phyloP scores from a whole-genome alignment of 2,797 vertebrate genomes.

The Parotocinclus haroldoi region DNA sequence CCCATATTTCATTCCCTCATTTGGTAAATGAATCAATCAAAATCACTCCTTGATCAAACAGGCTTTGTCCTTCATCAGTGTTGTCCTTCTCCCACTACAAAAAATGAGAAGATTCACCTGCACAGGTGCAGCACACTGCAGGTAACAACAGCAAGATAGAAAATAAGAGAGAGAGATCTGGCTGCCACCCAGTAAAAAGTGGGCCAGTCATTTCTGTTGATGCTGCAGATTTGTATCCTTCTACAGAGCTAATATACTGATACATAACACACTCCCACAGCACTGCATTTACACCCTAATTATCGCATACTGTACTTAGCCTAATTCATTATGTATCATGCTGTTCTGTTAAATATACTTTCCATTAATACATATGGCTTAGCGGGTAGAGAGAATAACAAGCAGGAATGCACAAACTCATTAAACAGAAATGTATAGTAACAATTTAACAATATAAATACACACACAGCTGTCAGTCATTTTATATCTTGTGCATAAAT shows the following conservation, averaged over 20 bases:
- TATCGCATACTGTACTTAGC: neutral
- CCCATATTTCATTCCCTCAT: no score
- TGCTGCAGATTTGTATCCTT: constrained; percentile 14
- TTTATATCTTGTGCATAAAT: no score
- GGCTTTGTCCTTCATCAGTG: no score
- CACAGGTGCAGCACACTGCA: constrained; percentile 41
- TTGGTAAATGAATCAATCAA: no score
- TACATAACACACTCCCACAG: neutral
- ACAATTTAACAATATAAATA: no score
- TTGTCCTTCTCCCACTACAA: no score
- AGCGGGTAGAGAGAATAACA: neutral
- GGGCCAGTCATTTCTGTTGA: constrained; percentile 38
- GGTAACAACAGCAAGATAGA: neutral
- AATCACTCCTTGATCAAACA: no score
- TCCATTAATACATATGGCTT: no score
- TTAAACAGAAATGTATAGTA: neutral
- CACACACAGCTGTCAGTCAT: no score
- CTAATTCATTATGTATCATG: constrained; percentile 1
- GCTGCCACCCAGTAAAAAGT: constrained; percentile 32
- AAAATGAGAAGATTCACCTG: constrained; percentile 3
- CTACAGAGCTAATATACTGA: neutral
- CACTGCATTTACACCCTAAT: neutral
- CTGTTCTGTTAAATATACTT: neutral
- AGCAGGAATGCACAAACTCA: neutral
- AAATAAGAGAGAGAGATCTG: constrained; percentile 20